phyloP scores from a whole-genome alignment of 2,113 vertebrate genomes.

The Salvator merianae region DNA sequence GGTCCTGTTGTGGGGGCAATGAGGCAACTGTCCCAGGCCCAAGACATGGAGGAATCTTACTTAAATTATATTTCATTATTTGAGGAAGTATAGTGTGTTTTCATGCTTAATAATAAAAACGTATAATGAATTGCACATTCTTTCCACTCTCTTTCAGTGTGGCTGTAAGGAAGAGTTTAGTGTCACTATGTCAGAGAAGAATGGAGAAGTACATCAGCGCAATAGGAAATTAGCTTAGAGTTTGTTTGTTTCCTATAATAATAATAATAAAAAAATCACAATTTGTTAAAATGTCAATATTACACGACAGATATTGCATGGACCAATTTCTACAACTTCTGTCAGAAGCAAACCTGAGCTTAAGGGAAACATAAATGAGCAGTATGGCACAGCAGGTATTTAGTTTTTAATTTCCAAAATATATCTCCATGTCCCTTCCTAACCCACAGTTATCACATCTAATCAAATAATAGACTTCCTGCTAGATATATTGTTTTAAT shows the following conservation, averaged over 20 bases:
- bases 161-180: too few relatives aligned
- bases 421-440: constrained; percentile 73
- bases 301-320: constrained; percentile 62
- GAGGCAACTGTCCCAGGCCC: too few relatives aligned
- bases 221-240: background rate
- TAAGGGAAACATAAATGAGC: constrained; percentile 76
- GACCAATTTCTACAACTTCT: constrained; percentile 80
- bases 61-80: too few relatives aligned
- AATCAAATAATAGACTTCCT: constrained; percentile 79
- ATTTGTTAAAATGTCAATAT: background rate
- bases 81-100: too few relatives aligned
- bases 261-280: background rate
- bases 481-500: constrained; percentile 57
- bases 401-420: constrained; percentile 75
- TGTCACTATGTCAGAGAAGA: too few relatives aligned
- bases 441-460: constrained; percentile 77
- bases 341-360: constrained; percentile 79
- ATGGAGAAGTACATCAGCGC: background rate
- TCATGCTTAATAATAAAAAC: too few relatives aligned
- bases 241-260: background rate
- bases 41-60: too few relatives aligned
- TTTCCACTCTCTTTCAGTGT: too few relatives aligned
- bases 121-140: too few relatives aligned
- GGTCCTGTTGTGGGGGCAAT: too few relatives aligned
- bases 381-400: constrained; percentile 76